Percentiles rank a stretch among this genome's conserved stretches.
Conservation (phyloP, 2,113 vertebrate genomes). For the Datnioides undecimradiatus region DNA sequence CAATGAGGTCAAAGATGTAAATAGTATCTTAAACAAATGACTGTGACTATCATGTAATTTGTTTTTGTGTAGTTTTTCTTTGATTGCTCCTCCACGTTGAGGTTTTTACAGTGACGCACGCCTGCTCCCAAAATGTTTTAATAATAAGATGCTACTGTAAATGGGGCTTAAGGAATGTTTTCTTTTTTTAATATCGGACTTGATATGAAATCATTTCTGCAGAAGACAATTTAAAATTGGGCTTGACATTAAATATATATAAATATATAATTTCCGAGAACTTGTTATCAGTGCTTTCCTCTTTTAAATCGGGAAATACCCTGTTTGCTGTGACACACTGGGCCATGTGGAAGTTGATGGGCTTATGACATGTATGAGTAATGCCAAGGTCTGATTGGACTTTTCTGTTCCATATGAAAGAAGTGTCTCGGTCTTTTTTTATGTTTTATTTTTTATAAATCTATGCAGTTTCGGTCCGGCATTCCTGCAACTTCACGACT, state of each 20-base stretch:
- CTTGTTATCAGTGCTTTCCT: constrained; percentile 38
- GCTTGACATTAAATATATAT: constrained; percentile 20
- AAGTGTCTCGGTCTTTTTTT: constrained; percentile 38
- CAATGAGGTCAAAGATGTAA: constrained; percentile 77
- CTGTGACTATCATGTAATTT: constrained; percentile 82
- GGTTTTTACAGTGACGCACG: constrained; percentile 69
- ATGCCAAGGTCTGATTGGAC: constrained; percentile 60
- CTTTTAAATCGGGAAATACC: constrained; percentile 57
- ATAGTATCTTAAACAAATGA: constrained; percentile 76
- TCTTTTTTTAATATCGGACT: constrained; percentile 39
- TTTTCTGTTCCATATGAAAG: constrained; percentile 64
- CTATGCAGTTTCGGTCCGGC: constrained; percentile 82
- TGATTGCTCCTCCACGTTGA: constrained; percentile 53
- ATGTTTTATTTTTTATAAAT: constrained; percentile 60
- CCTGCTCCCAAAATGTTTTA: constrained; percentile 54
- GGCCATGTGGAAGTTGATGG: constrained; percentile 52
- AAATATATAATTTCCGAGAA: constrained; percentile 41
- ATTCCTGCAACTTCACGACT: constrained; percentile 73
- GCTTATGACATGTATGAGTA: constrained; percentile 65
- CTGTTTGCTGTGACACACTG: constrained; percentile 47
- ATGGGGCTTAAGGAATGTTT: constrained; percentile 48
- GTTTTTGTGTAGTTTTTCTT: constrained; percentile 69
- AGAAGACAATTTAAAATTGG: constrained; percentile 59
- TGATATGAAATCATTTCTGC: constrained; percentile 30
- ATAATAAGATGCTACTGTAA: constrained; percentile 46